Evolutionary conservation across 2,888 invertebrate species (phyloP).

Genomic region (Drosophila cognata): DNA sequence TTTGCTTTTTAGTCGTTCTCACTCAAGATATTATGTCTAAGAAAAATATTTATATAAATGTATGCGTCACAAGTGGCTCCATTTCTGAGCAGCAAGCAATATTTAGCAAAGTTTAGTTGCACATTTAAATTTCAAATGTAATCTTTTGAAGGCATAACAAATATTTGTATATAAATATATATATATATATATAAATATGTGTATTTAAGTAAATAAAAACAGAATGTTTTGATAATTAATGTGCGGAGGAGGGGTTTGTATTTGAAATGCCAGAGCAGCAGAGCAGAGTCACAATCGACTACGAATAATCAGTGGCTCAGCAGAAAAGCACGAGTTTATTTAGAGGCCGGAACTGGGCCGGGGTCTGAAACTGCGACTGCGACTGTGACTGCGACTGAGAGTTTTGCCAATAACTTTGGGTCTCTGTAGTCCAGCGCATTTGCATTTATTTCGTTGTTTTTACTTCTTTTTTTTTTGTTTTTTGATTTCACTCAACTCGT

Average conservation of each 20-base stretch:
- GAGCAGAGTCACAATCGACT: constrained; percentile 8
- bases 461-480: constrained; percentile 35
- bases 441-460: constrained; percentile 15
- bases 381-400: not conserved
- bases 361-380: not conserved
- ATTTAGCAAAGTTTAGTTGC: not conserved
- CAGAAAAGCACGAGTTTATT: constrained; percentile 41
- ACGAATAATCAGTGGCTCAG: constrained; percentile 49
- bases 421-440: constrained; percentile 65
- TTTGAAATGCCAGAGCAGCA: constrained; percentile 16
- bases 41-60: not conserved
- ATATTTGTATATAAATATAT: not conserved
- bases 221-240: constrained; percentile 11
- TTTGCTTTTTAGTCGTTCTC: not conserved
- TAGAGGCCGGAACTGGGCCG: constrained; percentile 38
- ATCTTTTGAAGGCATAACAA: not conserved
- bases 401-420: constrained; percentile 15
- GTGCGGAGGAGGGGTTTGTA: not conserved
- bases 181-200: not conserved
- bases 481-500: constrained; percentile 41
- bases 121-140: not conserved
- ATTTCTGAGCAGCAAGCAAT: not conserved
- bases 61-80: not conserved
- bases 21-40: not conserved
- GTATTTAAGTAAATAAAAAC: constrained; percentile 7